phyloP scores from a whole-genome alignment of 2,888 invertebrate species.

The Athrips mouffetella region DNA sequence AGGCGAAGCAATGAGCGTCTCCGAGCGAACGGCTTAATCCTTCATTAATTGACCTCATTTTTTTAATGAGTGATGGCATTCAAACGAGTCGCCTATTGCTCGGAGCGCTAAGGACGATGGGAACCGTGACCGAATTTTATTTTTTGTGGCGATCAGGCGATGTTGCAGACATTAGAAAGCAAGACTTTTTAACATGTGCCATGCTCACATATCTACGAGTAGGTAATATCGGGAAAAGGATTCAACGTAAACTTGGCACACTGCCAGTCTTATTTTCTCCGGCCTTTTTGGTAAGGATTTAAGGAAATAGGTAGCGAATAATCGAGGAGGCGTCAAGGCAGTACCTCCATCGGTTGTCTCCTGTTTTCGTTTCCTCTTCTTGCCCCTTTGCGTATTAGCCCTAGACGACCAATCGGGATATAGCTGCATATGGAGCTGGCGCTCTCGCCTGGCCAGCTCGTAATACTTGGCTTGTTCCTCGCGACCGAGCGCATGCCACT shows the following conservation, averaged over 20 bases:
- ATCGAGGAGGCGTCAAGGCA: constrained; percentile 73
- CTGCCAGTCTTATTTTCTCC: constrained; percentile 1
- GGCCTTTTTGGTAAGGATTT: constrained; percentile 9
- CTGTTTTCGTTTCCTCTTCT: constrained; percentile 99
- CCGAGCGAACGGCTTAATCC: constrained; percentile 53
- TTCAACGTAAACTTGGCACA: constrained; percentile 9
- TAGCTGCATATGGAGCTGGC: constrained; percentile 99
- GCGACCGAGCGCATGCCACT: constrained; percentile 99
- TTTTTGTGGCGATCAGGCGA: constrained; percentile 7
- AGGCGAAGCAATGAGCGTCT: constrained; percentile 60
- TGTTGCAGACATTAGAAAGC: background rate
- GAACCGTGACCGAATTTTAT: constrained; percentile 39
- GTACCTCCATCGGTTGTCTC: constrained; percentile 98
- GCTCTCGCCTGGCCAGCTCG: constrained; percentile 98
- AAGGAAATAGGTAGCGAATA: constrained; percentile 23
- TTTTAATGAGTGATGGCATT: constrained; percentile 54
- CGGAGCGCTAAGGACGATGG: constrained; percentile 34
- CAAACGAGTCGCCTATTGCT: constrained; percentile 54
- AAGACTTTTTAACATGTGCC: constrained; percentile 3
- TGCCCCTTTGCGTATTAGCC: constrained; percentile 99
- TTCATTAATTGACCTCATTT: constrained; percentile 71
- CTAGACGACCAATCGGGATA: constrained; percentile 99
- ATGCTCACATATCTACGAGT: background rate
- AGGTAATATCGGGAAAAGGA: background rate
- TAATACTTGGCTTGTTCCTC: constrained; percentile 99